A percentile compares a stretch with the other conserved stretches of the same genome.
These are phyloP conservation scores for Crypturellus undulatus DNA, from an alignment of 2,113 vertebrate species.

Conservation along the genomic window DNA sequence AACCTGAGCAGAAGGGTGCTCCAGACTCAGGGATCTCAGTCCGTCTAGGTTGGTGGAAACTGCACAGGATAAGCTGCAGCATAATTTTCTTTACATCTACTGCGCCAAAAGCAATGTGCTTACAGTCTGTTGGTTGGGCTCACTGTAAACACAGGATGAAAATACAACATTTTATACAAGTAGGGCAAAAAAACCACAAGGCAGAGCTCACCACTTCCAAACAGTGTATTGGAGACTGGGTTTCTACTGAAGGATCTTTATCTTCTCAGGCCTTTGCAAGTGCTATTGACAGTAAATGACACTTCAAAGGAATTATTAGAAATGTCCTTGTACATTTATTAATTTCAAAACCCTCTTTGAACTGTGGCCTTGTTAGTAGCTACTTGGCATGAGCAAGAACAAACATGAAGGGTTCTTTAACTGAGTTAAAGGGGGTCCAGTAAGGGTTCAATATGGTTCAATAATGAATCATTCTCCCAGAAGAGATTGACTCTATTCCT, in stretches of 20 bases:
- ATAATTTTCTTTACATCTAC: not conserved
- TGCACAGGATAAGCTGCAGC: not conserved
- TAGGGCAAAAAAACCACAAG: not conserved
- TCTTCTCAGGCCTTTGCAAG: not conserved
- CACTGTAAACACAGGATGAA: not conserved
- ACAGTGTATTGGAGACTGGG: not conserved
- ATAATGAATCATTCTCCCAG: not conserved
- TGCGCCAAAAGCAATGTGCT: not conserved
- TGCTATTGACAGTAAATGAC: not conserved
- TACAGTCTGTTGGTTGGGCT: not conserved
- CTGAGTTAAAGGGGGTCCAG: no score
- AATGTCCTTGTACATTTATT: not conserved
- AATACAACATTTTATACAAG: not conserved
- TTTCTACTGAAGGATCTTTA: not conserved
- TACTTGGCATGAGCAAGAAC: not conserved
- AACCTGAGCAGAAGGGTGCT: not conserved
- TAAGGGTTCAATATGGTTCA: not conserved
- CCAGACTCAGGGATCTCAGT: rapidly evolving
- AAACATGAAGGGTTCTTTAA: not conserved
- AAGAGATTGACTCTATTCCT: not conserved
- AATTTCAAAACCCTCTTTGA: not conserved
- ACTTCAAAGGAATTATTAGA: not conserved
- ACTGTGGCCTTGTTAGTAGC: not conserved
- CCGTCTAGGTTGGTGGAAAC: not conserved
- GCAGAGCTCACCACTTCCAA: not conserved